phyloP scores from a whole-genome alignment of 92 coral and sea anemone genomes.

The Palythoa caribaeorum region DNA sequence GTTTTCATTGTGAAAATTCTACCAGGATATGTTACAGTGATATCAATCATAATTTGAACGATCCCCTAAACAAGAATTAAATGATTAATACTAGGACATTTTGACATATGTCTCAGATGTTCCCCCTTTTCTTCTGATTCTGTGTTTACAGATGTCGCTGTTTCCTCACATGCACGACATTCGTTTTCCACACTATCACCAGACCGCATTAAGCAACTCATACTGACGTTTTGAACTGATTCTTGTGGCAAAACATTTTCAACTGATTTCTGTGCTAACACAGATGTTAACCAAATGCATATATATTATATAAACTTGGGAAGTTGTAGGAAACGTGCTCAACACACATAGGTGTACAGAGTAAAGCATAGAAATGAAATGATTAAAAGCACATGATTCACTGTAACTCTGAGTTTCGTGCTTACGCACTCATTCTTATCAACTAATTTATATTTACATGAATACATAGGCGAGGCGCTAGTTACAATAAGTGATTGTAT shows the following conservation, averaged over 20 bases:
- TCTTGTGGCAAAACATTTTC: not conserved
- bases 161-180: not conserved
- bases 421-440: too few species aligned
- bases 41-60: slow-evolving; percentile 18
- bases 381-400: too few species aligned
- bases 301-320: too few species aligned
- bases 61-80: not conserved
- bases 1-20: slow-evolving; percentile 21
- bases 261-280: not conserved
- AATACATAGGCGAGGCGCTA: too few species aligned
- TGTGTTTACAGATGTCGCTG: not conserved
- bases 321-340: too few species aligned
- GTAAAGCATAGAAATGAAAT: too few species aligned
- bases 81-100: not conserved
- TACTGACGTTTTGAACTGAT: not conserved
- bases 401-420: too few species aligned
- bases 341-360: too few species aligned
- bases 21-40: not conserved
- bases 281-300: not conserved
- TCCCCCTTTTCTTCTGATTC: not conserved
- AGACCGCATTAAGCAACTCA: not conserved
- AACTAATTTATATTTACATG: too few species aligned
- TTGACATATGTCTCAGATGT: not conserved
- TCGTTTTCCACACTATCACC: not conserved
- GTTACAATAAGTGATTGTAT: too few species aligned